Percentiles rank a stretch among this genome's conserved stretches.
phyloP scores from a whole-genome alignment of 2,113 vertebrate genomes.

The Spheniscus mendiculus region DNA sequence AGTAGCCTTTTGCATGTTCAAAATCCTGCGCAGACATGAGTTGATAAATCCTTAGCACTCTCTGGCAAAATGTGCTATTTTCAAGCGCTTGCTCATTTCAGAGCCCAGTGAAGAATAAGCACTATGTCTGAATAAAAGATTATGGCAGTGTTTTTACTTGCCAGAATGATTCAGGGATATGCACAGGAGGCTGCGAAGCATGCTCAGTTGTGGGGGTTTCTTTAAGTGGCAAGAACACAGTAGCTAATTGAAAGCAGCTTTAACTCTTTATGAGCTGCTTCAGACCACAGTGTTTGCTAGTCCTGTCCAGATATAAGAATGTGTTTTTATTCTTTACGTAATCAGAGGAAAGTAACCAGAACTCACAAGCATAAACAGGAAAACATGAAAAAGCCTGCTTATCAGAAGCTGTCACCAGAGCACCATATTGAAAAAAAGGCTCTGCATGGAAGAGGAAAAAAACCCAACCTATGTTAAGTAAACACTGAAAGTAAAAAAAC shows the following conservation, averaged over 20 bases:
- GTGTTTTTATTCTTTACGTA: background rate
- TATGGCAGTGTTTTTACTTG: slow-evolving; percentile 27
- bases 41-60: slow-evolving; percentile 4
- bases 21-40: background rate
- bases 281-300: background rate
- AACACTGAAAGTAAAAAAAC: background rate
- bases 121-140: slow-evolving; percentile 31
- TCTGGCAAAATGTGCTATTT: background rate
- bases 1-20: background rate
- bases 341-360: background rate
- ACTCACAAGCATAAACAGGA: background rate
- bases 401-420: background rate
- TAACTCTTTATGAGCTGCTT: slow-evolving; percentile 37
- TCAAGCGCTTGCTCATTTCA: slow-evolving; percentile 35
- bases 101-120: slow-evolving; percentile 8
- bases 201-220: background rate
- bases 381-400: background rate
- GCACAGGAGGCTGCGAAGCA: slow-evolving; percentile 20
- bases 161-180: slow-evolving; percentile 59
- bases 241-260: slow-evolving; percentile 26
- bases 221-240: background rate
- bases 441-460: background rate
- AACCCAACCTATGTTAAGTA: background rate
- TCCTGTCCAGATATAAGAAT: background rate
- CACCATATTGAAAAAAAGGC: background rate